These are phyloP conservation scores for Calameuta idolon DNA, from an alignment of 2,888 invertebrate genomes.

Conservation along the genomic window DNA sequence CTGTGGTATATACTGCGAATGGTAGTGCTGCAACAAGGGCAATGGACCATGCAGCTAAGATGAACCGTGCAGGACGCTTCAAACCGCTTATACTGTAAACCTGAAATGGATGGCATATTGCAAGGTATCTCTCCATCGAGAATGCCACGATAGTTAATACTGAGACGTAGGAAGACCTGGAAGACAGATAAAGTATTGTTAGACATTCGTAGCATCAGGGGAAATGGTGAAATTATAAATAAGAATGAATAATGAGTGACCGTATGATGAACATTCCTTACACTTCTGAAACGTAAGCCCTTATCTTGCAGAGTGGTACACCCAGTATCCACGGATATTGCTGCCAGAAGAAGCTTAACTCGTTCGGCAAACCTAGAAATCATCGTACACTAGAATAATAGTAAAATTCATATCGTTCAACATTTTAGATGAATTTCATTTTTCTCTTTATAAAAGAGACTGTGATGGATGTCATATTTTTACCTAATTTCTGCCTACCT, in stretches of 20 bases:
- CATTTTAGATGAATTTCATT: too few relatives aligned
- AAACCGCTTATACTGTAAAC: constrained; percentile 86
- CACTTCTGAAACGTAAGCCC: constrained; percentile 89
- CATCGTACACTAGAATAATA: constrained; percentile 20
- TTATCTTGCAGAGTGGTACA: constrained; percentile 81
- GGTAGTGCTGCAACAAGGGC: constrained; percentile 82
- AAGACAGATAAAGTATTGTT: constrained; percentile 41
- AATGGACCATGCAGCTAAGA: constrained; percentile 81
- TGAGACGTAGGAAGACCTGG: constrained; percentile 89
- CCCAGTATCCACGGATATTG: constrained; percentile 90
- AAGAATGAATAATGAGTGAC: background rate
- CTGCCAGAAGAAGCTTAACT: constrained; percentile 87
- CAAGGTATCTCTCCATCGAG: constrained; percentile 90
- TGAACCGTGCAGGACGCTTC: constrained; percentile 83
- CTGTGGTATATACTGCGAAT: constrained; percentile 80
- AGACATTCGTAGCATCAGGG: constrained; percentile 2
- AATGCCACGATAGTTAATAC: constrained; percentile 93
- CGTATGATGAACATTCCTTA: constrained; percentile 67
- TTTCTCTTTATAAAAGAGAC: background rate
- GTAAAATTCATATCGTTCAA: background rate
- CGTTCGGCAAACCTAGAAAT: constrained; percentile 84
- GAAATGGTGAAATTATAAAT: background rate
- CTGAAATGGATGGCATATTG: constrained; percentile 90
- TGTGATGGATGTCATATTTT: too few relatives aligned
- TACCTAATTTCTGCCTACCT: too few relatives aligned